Conservation (phyloP, 2,797 vertebrate species). For the Catharus ustulatus region DNA sequence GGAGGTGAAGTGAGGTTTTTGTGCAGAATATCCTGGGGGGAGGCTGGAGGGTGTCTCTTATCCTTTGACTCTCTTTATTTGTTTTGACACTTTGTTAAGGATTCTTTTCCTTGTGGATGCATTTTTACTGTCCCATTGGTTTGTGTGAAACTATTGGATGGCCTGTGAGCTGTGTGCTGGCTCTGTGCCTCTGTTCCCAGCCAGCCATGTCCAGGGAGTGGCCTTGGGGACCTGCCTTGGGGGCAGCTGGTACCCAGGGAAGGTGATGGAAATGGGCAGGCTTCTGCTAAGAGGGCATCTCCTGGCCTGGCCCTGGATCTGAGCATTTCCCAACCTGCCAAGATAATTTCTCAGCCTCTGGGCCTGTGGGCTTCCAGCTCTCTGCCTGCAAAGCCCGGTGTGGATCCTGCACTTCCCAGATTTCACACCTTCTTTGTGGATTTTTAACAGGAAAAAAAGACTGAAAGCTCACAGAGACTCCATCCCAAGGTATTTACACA, state of each 20-base stretch:
- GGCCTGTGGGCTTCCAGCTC: too few relatives aligned
- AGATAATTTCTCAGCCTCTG: too few relatives aligned
- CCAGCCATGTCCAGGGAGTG: neutral
- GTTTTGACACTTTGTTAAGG: neutral
- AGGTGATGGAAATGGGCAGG: neutral
- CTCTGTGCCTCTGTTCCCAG: neutral
- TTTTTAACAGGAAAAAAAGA: conserved; percentile 91
- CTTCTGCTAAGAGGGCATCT: neutral
- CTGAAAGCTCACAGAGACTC: conserved; percentile 87
- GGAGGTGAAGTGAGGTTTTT: neutral
- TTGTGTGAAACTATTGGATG: rapidly evolving
- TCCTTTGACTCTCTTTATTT: neutral
- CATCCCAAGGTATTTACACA: conserved; percentile 89
- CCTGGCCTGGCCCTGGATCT: neutral
- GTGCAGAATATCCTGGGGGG: neutral
- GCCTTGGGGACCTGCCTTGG: rapidly evolving
- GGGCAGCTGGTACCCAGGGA: neutral
- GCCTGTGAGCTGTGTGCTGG: neutral
- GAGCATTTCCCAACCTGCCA: neutral
- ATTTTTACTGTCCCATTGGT: rapidly evolving
- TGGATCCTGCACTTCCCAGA: neutral
- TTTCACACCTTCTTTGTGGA: conserved; percentile 73
- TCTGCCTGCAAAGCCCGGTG: too few relatives aligned
- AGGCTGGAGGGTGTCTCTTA: neutral
- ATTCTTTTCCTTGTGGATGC: neutral